Evolutionary conservation across 2,113 vertebrate species (phyloP).

Genomic region (Holacanthus passer): DNA sequence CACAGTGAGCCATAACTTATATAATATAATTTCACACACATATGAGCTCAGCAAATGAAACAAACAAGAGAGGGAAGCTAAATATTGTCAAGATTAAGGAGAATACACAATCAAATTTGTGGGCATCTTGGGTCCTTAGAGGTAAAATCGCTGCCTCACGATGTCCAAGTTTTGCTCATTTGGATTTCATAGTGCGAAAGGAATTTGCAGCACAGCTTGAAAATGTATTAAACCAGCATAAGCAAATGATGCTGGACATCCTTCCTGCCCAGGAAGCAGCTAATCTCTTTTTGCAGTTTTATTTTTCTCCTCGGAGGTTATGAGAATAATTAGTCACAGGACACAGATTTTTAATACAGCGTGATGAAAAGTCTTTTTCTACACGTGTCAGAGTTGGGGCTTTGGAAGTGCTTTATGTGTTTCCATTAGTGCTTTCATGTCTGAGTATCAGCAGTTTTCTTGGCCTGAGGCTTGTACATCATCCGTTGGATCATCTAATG

Average conservation of each 20-base stretch:
- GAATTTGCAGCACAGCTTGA: constrained; percentile 36
- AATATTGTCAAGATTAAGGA: background rate
- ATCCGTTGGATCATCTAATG: constrained; percentile 16
- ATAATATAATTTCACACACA: background rate
- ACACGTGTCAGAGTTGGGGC: background rate
- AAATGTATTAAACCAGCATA: constrained; percentile 35
- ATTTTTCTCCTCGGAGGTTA: constrained; percentile 22
- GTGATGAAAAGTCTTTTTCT: constrained; percentile 6
- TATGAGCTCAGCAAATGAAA: background rate
- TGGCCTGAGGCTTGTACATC: constrained; percentile 20
- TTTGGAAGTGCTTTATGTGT: constrained; percentile 25
- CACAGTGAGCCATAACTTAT: too few species aligned
- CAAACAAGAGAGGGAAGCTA: background rate
- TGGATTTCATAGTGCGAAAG: constrained; percentile 32
- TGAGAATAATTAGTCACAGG: constrained; percentile 44
- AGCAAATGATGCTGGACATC: constrained; percentile 28
- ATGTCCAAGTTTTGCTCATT: background rate
- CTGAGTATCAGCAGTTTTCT: background rate
- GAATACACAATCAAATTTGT: background rate
- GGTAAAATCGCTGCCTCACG: background rate
- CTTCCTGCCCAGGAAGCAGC: constrained; percentile 26
- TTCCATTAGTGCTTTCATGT: constrained; percentile 21
- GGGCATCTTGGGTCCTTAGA: background rate
- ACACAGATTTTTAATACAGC: constrained; percentile 20
- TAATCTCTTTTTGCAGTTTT: constrained; percentile 37